Evolutionary conservation across 2,113 vertebrate species (phyloP).

Genomic region (Perca flavescens): DNA sequence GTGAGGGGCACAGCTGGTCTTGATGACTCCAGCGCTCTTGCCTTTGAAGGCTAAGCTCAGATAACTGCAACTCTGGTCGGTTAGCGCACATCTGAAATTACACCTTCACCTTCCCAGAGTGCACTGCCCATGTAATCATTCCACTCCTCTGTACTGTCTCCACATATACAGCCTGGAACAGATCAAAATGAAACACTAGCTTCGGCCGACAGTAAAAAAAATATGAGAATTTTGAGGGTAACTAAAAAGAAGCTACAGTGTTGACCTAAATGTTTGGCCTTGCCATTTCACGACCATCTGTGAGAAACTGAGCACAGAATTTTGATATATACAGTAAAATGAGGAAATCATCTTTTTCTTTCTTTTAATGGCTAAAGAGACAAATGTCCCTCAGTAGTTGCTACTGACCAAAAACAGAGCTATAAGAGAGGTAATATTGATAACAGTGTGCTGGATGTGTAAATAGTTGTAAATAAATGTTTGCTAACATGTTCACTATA

Average conservation of each 20-base stretch:
- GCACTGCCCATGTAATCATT: constrained; percentile 31
- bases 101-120: constrained; percentile 71
- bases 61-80: constrained; percentile 70
- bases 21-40: constrained; percentile 57
- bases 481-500: neutral
- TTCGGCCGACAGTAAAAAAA: neutral
- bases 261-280: neutral
- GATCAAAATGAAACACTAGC: constrained; percentile 24
- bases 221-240: constrained; percentile 13
- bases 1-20: constrained; percentile 75
- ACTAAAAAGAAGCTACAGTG: constrained; percentile 10
- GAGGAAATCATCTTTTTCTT: neutral
- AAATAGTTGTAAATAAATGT: neutral
- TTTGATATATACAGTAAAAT: neutral
- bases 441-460: neutral
- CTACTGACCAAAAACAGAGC: neutral
- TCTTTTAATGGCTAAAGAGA: neutral
- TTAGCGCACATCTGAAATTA: constrained; percentile 78
- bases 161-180: constrained; percentile 22
- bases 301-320: neutral
- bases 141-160: constrained; percentile 22
- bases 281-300: neutral
- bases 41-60: constrained; percentile 71
- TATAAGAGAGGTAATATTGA: neutral
- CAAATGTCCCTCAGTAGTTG: neutral